These are phyloP conservation scores for Pentalonia nigronervosa DNA, from an alignment of 1,140 invertebrate species.

Conservation along the genomic window DNA sequence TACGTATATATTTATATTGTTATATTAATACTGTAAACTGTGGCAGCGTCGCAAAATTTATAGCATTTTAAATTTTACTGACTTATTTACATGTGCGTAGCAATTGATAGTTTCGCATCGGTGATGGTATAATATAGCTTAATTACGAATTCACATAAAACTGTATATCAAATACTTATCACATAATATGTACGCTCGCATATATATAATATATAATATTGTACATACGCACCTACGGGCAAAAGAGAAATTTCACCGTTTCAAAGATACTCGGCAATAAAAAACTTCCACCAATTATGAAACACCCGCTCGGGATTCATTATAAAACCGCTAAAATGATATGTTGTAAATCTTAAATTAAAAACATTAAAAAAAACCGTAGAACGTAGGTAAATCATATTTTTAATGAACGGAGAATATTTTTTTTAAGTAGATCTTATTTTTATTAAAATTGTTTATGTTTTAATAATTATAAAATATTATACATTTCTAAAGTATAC, in stretches of 20 bases:
- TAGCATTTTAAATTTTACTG: neutral
- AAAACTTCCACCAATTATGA: neutral
- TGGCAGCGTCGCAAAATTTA: neutral
- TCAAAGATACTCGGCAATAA: neutral
- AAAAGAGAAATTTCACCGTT: slow-evolving; percentile 26
- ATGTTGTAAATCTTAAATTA: neutral
- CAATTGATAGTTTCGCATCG: slow-evolving; percentile 38
- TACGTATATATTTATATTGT: neutral
- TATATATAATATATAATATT: neutral
- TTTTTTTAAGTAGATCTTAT: neutral
- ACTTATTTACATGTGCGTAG: neutral
- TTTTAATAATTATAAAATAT: neutral
- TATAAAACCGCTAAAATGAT: neutral
- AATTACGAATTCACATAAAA: slow-evolving; percentile 31
- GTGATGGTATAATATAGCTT: neutral
- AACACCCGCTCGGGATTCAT: neutral
- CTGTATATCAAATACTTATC: neutral
- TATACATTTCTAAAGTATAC: neutral
- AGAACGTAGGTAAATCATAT: neutral
- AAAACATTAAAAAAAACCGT: neutral
- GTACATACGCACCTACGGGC: slow-evolving; percentile 9
- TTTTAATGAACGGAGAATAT: neutral
- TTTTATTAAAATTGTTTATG: neutral
- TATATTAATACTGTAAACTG: neutral
- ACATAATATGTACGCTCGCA: neutral